Conservation (phyloP, 1,140 invertebrate species). For the Drosophila athabasca region DNA sequence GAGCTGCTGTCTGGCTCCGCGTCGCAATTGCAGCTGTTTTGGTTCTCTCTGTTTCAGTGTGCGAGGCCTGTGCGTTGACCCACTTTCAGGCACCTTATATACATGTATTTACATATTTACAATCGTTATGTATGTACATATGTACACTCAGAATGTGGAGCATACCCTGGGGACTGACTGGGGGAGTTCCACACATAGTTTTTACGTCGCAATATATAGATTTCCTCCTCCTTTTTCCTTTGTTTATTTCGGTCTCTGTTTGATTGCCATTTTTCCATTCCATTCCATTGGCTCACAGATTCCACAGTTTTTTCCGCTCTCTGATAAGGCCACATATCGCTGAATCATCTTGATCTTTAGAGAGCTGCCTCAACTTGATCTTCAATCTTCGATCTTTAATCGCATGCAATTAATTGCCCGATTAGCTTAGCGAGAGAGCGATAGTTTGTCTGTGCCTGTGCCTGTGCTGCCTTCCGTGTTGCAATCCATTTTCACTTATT, state of each 20-base stretch:
- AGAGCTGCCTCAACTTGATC: slow-evolving; percentile 15
- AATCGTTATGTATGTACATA: slow-evolving; percentile 1
- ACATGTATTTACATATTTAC: slow-evolving; percentile 8
- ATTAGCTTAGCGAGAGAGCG: slow-evolving; percentile 15
- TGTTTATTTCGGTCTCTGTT: slow-evolving; percentile 5
- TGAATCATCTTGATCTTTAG: slow-evolving; percentile 34
- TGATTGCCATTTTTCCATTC: no score
- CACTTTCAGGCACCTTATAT: slow-evolving; percentile 52
- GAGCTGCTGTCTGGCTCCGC: slow-evolving; percentile 2
- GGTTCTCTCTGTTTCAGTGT: slow-evolving; percentile 16
- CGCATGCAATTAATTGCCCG: slow-evolving; percentile 39
- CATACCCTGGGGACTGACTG: slow-evolving; percentile 42
- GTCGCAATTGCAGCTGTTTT: slow-evolving; percentile 31
- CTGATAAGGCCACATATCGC: slow-evolving; percentile 32
- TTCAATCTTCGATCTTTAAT: slow-evolving; percentile 28
- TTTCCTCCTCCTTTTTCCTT: slow-evolving; percentile 42
- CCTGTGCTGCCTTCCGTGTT: slow-evolving; percentile 36
- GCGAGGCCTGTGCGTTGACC: slow-evolving; percentile 39
- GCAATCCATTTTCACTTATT: slow-evolving; percentile 42
- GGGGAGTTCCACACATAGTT: slow-evolving; percentile 8
- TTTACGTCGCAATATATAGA: slow-evolving; percentile 34
- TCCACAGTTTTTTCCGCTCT: slow-evolving; percentile 30
- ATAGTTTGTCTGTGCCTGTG: neutral
- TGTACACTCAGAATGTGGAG: slow-evolving; percentile 20
- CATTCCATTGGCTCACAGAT: no score